Conservation (phyloP, 2,113 vertebrate species). For the Motacilla tschutschensis region DNA sequence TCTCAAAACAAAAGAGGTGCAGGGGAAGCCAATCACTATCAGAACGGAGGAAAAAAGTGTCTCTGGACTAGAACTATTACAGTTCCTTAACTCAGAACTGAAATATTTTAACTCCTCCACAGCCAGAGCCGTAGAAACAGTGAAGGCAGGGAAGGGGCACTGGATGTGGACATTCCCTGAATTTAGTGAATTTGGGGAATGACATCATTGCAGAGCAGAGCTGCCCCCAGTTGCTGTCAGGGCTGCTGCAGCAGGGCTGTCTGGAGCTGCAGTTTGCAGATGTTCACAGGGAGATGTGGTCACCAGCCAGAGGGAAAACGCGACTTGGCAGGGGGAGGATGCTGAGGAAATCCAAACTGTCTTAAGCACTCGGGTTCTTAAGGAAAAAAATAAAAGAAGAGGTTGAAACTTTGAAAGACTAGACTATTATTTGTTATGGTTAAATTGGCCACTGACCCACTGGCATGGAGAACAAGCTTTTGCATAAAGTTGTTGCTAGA, state of each 20-base stretch:
- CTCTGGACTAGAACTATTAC: background rate
- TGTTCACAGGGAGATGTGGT: background rate
- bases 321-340: slow-evolving; percentile 37
- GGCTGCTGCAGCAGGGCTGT: background rate
- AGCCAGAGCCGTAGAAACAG: background rate
- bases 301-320: slow-evolving; percentile 9
- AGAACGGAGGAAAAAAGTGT: background rate
- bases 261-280: slow-evolving; percentile 10
- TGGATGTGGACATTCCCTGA: background rate
- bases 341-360: slow-evolving; percentile 31
- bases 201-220: background rate
- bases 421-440: slow-evolving; percentile 43
- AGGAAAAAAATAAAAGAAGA: background rate
- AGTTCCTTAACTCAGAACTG: slow-evolving; percentile 54
- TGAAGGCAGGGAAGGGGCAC: background rate
- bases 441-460: slow-evolving; percentile 24
- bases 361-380: slow-evolving; percentile 18
- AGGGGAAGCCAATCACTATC: background rate
- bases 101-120: slow-evolving; percentile 59
- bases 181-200: background rate
- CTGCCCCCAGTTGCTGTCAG: background rate
- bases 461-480: background rate
- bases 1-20: slow-evolving; percentile 63
- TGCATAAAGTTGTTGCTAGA: slow-evolving; percentile 24
- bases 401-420: slow-evolving; percentile 29